Base-by-base conservation (phyloP, 2,113 vertebrate species). In the Blennius ocellaris region DNA sequence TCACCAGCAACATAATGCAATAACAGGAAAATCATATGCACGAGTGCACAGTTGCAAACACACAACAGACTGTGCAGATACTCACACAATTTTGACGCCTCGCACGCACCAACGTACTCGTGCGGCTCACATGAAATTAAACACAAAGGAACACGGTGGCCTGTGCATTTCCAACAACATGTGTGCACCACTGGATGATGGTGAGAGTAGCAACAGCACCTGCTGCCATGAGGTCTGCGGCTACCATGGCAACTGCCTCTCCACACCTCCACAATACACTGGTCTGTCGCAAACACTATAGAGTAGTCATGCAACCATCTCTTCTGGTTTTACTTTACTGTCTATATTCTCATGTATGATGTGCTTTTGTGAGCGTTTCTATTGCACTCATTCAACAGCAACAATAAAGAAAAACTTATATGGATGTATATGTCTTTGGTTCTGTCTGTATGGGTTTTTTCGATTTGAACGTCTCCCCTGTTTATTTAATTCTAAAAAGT, bases 241-340 rank as follows among this genome's bases (percentile, higher is more conserved):
- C 79, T 89, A 59, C 90, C 90, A 89, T 87, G 85, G 86, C 86
- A 90, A 91, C 90, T 81, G 81, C 78, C 62, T 89, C 81, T 78
- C 72, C 36, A 65, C 81, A 82, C 70, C 14, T 55, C 16, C n/a
- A 49, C 54, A 56, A 14, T 39, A 72, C 41, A 78, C 37, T 69
- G 48, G 65, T 40, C 56, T 61, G 40, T 68, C 17, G 15, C 59
- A 12, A 64, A 41, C 41, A 55, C 14, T 16, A 36, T 47, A 55
- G 41, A 62, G 47, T 40, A 78, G 67, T 74, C 53, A 59, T 56
- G 40, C 65, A 65, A 39, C 61, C 70, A 51, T 48, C 50, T 61
- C n/a, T 38, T 8, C 51, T 43, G 37, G 59, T 41, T 44, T 47
- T 21, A 47, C 53, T 47, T 36, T 51, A 16, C n/a, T 76, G 63